A percentile compares a stretch with the other conserved stretches of the same genome.
phyloP scores from a whole-genome alignment of 2,888 invertebrate genomes.

The Cotesia congregata region DNA sequence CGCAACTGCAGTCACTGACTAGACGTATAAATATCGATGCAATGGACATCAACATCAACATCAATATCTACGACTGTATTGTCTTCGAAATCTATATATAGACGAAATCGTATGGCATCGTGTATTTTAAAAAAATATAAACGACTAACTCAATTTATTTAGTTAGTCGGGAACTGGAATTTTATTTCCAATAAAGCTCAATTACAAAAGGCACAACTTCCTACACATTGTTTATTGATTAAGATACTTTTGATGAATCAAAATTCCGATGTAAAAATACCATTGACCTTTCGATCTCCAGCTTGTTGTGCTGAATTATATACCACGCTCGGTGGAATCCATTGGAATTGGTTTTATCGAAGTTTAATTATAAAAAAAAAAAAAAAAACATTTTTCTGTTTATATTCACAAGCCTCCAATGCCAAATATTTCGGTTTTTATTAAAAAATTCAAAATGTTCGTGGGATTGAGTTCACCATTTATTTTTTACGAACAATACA shows the following conservation, averaged over 20 bases:
- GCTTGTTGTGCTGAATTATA: too few species aligned
- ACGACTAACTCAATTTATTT: too few species aligned
- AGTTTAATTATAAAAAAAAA: background rate
- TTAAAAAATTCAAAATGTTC: background rate
- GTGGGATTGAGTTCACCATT: background rate
- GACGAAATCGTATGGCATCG: too few species aligned
- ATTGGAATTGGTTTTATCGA: background rate
- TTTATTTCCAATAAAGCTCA: slow-evolving; percentile 56
- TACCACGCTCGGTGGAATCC: background rate
- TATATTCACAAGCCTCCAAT: background rate
- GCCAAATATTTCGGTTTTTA: background rate
- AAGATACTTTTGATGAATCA: slow-evolving; percentile 8
- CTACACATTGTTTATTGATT: slow-evolving; percentile 34
- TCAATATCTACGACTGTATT: slow-evolving; percentile 9
- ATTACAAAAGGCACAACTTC: slow-evolving; percentile 49
- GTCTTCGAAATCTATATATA: too few species aligned
- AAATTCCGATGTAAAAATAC: background rate
- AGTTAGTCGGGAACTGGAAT: too few species aligned
- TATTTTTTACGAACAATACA: background rate
- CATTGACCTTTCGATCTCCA: too few species aligned
- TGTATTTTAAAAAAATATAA: too few species aligned
- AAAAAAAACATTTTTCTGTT: background rate
- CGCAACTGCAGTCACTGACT: slow-evolving; percentile 33
- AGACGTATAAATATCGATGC: slow-evolving; percentile 9
- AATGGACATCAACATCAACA: slow-evolving; percentile 32